Base-by-base conservation (phyloP, 2,797 vertebrate genomes). In the Halcyon leucocephala region DNA sequence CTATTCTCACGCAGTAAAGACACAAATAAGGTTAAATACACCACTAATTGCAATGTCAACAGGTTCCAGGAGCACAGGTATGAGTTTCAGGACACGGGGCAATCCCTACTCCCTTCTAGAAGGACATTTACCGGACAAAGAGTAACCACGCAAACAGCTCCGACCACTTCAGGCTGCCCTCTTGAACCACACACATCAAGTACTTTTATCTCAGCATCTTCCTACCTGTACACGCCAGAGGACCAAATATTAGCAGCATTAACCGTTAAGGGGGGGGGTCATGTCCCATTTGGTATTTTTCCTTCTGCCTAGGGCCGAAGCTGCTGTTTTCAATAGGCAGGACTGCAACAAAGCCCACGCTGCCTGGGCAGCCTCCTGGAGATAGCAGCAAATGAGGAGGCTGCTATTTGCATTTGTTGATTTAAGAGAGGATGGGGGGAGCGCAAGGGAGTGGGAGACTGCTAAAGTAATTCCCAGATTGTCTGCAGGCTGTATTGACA, bases 371-470 rank as follows among this genome's bases (percentile, higher is more conserved):
- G 98, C 97, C 93, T 97, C 97, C 96, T 51, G 13, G 94, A 97
- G 96, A 96, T 70, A 96, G 95, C 93, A 97, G 97, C 98, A 98
- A 98, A 98, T 97, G 97, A 97, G 98, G 97, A 98, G 98, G 95
- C 95, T 97, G 97, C 96, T 97, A 99, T 99, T 99, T 99, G 98
- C 99, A 99, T 99, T 98, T 98, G 97, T 96, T 98, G 96, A 96
- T 97, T 97, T 97, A 96, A 94, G 95, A 93, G 90, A 93, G 92
- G 93, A 72, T 88, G 89, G 97, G 96, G 95, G 95, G 52, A 82
- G 83, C 8, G 0, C 88, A 86, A 91, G 96, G 89, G 77, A 97
- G 83, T 85, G 61, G 65, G 95, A 96, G 97, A 96, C 93, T 95
- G 97, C 95, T 97, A 95, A 98, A 98, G 97, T 96, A 97, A 98